Evolutionary conservation across 2,888 invertebrate genomes (phyloP), one percentile per base, ranked within the genome.

Genomic region (Platypus cylindrus): DNA sequence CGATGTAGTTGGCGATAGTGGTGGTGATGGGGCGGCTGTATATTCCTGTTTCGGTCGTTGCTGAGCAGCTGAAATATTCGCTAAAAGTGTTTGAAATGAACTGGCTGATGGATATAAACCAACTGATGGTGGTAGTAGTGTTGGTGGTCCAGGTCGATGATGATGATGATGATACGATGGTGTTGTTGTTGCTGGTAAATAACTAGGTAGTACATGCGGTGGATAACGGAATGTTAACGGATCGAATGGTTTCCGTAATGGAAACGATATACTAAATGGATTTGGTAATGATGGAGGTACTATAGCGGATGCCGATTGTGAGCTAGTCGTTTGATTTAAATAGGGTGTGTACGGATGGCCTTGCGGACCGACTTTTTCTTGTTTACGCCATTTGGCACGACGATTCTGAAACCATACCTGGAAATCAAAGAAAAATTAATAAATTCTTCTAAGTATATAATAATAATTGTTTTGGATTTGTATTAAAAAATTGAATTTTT

Each of bases 401-500:
- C 89, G 73, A 60, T 90, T 90, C 67, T 90, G 89, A 62, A 89
- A 90, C 89, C 89, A 89, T 3, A 90, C 89, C 89, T 89, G 73
- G 1, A 68, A 71, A 51, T 59, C 49, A 57, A 35, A 33, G 33
- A 29, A 30, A 18, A 18, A 18, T 18, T 18, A 18, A 11, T 5
- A 18, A 18, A 29, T 9, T 9, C 5, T 29, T 26, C 5, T 8
- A 11, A 7, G 7, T 8, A 26, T 26, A 26, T 8, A 26, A 26
- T 26, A 26, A 26, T 26, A 26, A 8, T 26, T 11, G 5, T 5
- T 5, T 26, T 11, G 23, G 32, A 13, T 26, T 8, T 26, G 8
- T 20, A n/a, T n/a, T n/a, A n/a, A n/a, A n/a, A n/a, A n/a, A n/a
- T n/a, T n/a, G n/a, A n/a, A n/a, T n/a, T n/a, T n/a, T n/a, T n/a